Conservation (phyloP, 2,113 vertebrate species). For the Phasianus colchicus region DNA sequence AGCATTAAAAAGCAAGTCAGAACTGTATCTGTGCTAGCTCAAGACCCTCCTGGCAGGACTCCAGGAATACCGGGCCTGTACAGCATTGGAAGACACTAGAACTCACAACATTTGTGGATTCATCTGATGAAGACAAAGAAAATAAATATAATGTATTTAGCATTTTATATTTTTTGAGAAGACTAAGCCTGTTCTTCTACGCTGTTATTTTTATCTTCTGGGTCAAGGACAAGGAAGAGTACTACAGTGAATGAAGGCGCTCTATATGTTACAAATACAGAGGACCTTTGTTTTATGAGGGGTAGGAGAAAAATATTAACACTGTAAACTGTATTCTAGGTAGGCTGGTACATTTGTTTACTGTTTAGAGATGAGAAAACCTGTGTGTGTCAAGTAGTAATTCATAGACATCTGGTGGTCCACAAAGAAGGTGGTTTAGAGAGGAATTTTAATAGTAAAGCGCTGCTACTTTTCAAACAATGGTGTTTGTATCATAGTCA, state of each 20-base stretch:
- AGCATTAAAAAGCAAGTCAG: background rate
- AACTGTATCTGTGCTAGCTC: background rate
- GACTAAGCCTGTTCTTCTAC: background rate
- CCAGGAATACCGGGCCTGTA: background rate
- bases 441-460: background rate
- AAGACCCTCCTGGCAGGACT: background rate
- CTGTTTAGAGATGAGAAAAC: background rate
- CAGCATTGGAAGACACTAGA: background rate
- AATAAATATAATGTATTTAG: background rate
- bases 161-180: background rate
- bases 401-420: background rate
- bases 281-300: background rate
- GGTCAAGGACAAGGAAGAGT: background rate
- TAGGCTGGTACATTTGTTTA: background rate
- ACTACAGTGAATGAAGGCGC: background rate
- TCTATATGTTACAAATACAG: background rate
- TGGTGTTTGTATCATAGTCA: background rate
- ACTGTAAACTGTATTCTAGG: background rate
- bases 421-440: background rate
- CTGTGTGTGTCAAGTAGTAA: background rate
- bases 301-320: conserved; percentile 13
- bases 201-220: background rate
- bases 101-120: background rate
- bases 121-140: background rate
- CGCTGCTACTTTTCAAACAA: background rate